Base-by-base conservation (phyloP, 1,140 invertebrate genomes). In the Thalassaphorura encarpata region DNA sequence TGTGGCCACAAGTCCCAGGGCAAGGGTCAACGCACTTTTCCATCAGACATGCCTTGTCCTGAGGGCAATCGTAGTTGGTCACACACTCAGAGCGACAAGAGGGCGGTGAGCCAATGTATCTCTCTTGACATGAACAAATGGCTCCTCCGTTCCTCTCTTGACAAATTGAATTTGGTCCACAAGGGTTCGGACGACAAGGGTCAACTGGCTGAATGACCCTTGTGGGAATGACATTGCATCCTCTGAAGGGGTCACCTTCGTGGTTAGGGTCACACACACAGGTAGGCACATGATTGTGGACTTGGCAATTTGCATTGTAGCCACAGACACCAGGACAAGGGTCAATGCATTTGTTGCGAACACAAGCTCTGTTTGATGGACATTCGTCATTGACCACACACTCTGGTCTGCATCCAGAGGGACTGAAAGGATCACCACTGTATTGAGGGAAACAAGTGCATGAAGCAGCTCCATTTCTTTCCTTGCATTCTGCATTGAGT, bases 271-370 rank as follows among this genome's bases (percentile, higher is more conserved):
- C 57, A 68, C 83, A 85, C 11, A 36, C n/a, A n/a, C 33, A 36
- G 11, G 33, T 36, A n/a, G 33, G n/a, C 33, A 36, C 33, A 11
- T 36, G 46, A 63, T 81, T 81, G 28, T 80, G 75, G 2, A 83
- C 80, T 67, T 78, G 76, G 60, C 84, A 86, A 26, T 77, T 74
- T 0, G 87, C 83, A 67, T 89, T 87, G 43, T 85, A 81, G 15
- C 85, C 85, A 66, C 88, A 92, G 1, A 85, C 83, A 6, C 86
- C 86, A 27, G 73, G 76, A 67, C 83, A 85, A 54, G 83, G 82
- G 70, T 84, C 79, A 39, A 73, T 70, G 69, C 83, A 85, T 72
- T 80, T 82, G 66, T 83, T 76, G 11, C 11, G n/a, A 19, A 83
- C 77, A 69, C 87, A 91, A 29, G 85, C 83, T 66, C 80, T 73